Evolutionary conservation across 2,888 invertebrate species (phyloP).

Genomic region (Alitta virens): DNA sequence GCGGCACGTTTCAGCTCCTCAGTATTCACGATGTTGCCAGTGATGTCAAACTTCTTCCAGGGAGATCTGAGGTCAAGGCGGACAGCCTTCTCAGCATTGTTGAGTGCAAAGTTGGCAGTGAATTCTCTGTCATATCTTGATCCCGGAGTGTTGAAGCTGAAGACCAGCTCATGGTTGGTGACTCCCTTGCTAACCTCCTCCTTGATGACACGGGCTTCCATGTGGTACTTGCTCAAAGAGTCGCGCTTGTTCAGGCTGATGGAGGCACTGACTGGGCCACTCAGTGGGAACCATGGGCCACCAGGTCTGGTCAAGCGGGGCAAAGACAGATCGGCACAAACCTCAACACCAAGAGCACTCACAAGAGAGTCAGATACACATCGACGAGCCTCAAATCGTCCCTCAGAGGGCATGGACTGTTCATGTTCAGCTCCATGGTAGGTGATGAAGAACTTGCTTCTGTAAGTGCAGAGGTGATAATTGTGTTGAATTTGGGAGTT

Average conservation of each 20-base stretch:
- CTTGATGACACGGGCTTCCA: slow-evolving; percentile 36
- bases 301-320: slow-evolving; percentile 64
- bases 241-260: slow-evolving; percentile 42
- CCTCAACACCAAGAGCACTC: slow-evolving; percentile 76
- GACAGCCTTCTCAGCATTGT: slow-evolving; percentile 15
- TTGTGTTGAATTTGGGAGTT: too few relatives aligned
- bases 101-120: slow-evolving; percentile 42
- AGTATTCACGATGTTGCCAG: slow-evolving; percentile 22
- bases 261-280: slow-evolving; percentile 39
- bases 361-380: slow-evolving; percentile 62
- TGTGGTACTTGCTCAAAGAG: slow-evolving; percentile 41
- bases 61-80: slow-evolving; percentile 26
- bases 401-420: slow-evolving; percentile 67
- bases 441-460: slow-evolving; percentile 47
- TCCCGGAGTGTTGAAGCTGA: slow-evolving; percentile 66
- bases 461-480: slow-evolving; percentile 25
- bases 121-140: slow-evolving; percentile 70
- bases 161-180: not conserved
- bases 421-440: slow-evolving; percentile 62
- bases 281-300: slow-evolving; percentile 57
- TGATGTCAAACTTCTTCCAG: slow-evolving; percentile 30
- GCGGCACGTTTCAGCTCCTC: not conserved
- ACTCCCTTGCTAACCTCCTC: slow-evolving; percentile 2
- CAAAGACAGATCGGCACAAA: slow-evolving; percentile 71
- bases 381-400: slow-evolving; percentile 61